Percentiles rank a stretch among this genome's conserved stretches.
Conservation (phyloP, 2,888 invertebrate species). For the Pristionchus mayeri region DNA sequence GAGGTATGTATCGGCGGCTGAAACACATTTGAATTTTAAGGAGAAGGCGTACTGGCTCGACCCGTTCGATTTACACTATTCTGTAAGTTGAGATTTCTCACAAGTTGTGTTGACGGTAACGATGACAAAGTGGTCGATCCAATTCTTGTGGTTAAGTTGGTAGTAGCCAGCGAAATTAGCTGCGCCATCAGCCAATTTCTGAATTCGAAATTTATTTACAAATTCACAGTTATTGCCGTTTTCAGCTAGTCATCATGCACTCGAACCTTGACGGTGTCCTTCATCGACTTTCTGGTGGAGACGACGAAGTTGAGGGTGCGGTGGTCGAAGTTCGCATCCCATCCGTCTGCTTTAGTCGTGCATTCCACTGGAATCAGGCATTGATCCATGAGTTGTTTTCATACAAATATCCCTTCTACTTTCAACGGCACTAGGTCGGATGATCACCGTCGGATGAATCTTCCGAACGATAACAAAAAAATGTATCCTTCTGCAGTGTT, state of each 20-base stretch:
- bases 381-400: no score
- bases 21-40: no score
- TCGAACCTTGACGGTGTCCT: constrained; percentile 45
- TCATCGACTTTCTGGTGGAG: constrained; percentile 64
- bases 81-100: constrained; percentile 49
- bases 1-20: constrained; percentile 20
- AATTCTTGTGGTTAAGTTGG: constrained; percentile 52
- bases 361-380: constrained; percentile 60
- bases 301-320: constrained; percentile 64
- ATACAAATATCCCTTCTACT: no score
- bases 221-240: no score
- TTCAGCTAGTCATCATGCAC: no score
- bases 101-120: constrained; percentile 60
- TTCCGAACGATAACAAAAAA: no score
- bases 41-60: not conserved
- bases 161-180: constrained; percentile 17
- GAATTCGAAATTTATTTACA: not conserved
- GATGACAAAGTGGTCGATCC: constrained; percentile 65
- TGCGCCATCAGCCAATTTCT: constrained; percentile 18
- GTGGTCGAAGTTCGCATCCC: constrained; percentile 58
- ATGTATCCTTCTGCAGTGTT: no score
- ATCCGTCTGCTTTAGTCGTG: constrained; percentile 55
- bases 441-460: no score
- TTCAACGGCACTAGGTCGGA: no score
- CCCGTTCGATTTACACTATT: no score